Base-by-base conservation (phyloP, 30 jellyfish, hydroid and myxozoan species). In the Hydra vulgaris region DNA sequence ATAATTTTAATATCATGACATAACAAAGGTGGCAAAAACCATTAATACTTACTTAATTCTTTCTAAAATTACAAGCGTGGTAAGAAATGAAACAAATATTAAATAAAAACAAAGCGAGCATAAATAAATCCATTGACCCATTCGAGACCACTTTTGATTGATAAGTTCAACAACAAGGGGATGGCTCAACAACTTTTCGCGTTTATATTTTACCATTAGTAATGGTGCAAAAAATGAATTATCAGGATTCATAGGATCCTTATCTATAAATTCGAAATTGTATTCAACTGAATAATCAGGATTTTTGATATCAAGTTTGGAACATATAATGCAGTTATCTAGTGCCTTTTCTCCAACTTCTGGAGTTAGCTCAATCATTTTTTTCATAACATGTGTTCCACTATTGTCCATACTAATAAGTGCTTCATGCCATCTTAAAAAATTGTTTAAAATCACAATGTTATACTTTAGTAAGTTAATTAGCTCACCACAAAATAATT, bases 401-500 rank as follows among this genome's bases (percentile, higher is more conserved):
- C 79, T 90, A 7, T 18, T 20, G 27, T 79, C 85, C 26, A 77
- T 70, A 67, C 83, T 86, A 26, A 78, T 86, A 73, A 91, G 72
- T 15, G 76, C 93, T 82, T 91, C 96, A 15, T 80, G 73, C 97
- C 97, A 91, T 75, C 97, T 91, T n/a, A n/a, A 77, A 81, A n/a
- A n/a, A n/a, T n/a, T n/a, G n/a, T n/a, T n/a, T n/a, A n/a, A n/a
- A n/a, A n/a, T n/a, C n/a, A n/a, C n/a, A n/a, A n/a, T n/a, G 27
- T 66, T 66, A 7, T 66, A n/a, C n/a, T n/a, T n/a, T n/a, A n/a
- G n/a, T n/a, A n/a, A n/a, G n/a, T n/a, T n/a, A n/a, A n/a, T n/a
- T n/a, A n/a, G n/a, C n/a, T n/a, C n/a, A n/a, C n/a, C n/a, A n/a
- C n/a, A n/a, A n/a, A n/a, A n/a, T n/a, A n/a, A n/a, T n/a, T n/a